These are phyloP conservation scores for Heteractis magnifica DNA, from an alignment of 92 coral and sea anemone genomes.

Conservation along the genomic window DNA sequence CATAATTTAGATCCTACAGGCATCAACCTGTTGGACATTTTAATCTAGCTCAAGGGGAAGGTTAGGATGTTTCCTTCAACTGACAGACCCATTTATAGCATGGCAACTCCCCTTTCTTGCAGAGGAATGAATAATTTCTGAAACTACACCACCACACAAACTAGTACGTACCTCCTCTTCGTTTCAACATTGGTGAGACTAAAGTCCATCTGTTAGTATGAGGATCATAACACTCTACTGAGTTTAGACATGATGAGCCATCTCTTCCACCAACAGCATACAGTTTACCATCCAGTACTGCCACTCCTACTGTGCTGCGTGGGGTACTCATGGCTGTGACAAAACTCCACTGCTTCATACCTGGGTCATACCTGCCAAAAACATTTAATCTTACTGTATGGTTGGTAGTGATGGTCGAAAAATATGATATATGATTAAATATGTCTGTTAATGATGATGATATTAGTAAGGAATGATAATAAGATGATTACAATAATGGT, in stretches of 20 bases:
- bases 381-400: background rate
- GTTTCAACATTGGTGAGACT: constrained; percentile 89
- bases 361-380: constrained; percentile 77
- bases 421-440: too few species aligned
- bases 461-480: too few species aligned
- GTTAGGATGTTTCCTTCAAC: too few species aligned
- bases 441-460: background rate
- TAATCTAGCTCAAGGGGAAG: too few species aligned
- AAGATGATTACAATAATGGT: too few species aligned
- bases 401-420: background rate
- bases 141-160: background rate
- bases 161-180: constrained; percentile 86
- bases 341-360: constrained; percentile 94
- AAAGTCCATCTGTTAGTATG: constrained; percentile 95
- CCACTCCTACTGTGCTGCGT: constrained; percentile 97
- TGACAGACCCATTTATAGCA: background rate
- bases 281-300: constrained; percentile 83
- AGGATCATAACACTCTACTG: constrained; percentile 95
- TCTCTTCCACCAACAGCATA: constrained; percentile 99
- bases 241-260: constrained; percentile 93
- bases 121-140: background rate
- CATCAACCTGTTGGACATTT: too few species aligned
- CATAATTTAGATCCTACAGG: too few species aligned
- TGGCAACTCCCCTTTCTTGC: background rate
- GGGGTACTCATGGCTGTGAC: constrained; percentile 97